These are phyloP conservation scores for Incurvaria masculella DNA, from an alignment of 2,888 invertebrate species.

Conservation along the genomic window DNA sequence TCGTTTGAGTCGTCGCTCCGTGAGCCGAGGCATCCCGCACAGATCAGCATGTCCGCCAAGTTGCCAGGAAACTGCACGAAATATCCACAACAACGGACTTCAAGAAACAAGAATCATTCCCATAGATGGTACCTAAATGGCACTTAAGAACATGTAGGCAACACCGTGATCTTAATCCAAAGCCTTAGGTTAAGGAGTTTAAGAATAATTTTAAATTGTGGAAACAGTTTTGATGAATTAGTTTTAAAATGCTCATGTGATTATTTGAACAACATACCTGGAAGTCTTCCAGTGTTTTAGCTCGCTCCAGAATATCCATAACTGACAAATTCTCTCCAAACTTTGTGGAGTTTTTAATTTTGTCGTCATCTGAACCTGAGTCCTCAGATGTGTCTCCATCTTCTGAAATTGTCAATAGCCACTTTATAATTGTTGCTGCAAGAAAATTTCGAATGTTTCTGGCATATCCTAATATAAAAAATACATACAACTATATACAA, in stretches of 20 bases:
- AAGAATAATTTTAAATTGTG: no score
- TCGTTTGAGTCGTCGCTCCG: constrained; percentile 92
- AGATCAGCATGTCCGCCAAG: constrained; percentile 73
- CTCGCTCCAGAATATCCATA: constrained; percentile 38
- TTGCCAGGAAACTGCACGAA: constrained; percentile 38
- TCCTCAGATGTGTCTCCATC: constrained; percentile 31
- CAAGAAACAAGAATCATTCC: background rate
- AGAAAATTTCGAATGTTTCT: no score
- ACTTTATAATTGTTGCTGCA: no score
- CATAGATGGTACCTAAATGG: background rate
- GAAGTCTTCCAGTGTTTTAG: constrained; percentile 37
- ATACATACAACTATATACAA: no score
- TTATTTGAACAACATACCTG: constrained; percentile 30
- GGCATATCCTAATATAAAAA: no score
- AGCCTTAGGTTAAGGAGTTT: background rate
- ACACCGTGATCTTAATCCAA: constrained; percentile 3
- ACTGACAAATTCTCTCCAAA: constrained; percentile 37
- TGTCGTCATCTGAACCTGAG: constrained; percentile 40
- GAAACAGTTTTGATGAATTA: background rate
- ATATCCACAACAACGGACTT: background rate
- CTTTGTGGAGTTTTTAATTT: constrained; percentile 33
- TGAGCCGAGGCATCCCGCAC: constrained; percentile 91
- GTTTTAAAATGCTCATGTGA: background rate
- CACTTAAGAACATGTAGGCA: background rate
- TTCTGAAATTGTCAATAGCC: no score